A percentile compares a stretch with the other conserved stretches of the same genome.
phyloP scores from a whole-genome alignment of 2,797 vertebrate species.

The Hapalemur alaotrensis region DNA sequence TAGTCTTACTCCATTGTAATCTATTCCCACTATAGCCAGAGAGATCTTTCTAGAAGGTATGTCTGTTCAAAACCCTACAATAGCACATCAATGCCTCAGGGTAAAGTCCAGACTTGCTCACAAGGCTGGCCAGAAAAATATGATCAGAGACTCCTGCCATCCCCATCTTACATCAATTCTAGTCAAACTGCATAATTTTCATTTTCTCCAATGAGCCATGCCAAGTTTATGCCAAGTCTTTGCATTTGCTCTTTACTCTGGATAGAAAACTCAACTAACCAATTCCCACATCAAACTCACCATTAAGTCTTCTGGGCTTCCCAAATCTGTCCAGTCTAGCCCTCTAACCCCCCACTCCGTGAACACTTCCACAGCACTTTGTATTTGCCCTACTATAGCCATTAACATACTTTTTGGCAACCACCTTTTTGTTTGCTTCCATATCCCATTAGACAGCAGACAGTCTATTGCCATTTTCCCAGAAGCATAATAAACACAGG shows the following conservation, averaged over 20 bases:
- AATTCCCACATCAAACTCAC: not conserved
- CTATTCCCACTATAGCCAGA: not conserved
- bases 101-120: not conserved
- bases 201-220: not conserved
- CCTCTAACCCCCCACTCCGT: not conserved
- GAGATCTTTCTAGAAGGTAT: not conserved
- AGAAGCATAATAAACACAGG: not conserved
- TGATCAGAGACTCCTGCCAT: not conserved
- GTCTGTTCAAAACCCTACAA: not conserved
- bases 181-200: not conserved
- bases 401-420: slow-evolving; percentile 15
- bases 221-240: not conserved
- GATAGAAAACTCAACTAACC: not conserved
- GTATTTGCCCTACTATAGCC: not conserved
- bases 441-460: not conserved
- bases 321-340: not conserved
- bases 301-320: not conserved
- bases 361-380: not conserved
- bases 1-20: not conserved
- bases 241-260: not conserved
- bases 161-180: not conserved
- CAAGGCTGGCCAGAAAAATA: not conserved
- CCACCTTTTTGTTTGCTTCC: not conserved
- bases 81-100: not conserved
- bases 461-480: not conserved